Evolutionary conservation across 2,797 vertebrate species (phyloP), one percentile per base, ranked within the genome.

Genomic region (Clamator glandarius): DNA sequence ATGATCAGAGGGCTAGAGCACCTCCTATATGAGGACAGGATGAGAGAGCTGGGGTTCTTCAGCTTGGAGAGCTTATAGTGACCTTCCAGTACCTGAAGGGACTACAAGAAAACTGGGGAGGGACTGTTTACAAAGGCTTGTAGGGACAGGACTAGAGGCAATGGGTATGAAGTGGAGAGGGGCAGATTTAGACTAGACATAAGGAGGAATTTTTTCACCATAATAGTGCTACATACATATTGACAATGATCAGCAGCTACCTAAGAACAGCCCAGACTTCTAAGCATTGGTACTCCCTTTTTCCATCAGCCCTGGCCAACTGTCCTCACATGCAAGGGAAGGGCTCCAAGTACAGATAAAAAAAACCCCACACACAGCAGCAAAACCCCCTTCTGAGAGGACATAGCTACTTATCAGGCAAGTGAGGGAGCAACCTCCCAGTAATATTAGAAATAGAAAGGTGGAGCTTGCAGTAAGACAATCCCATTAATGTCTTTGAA

Each of bases 251-350:
- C 39, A 39, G 39, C 39, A 74, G 5, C 9, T 61, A 24, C 29
- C 15, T 3, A 19, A 44, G 6, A 0, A 31, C 15, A 18, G 5
- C 25, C 35, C 16, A 13, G 5, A 29, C 25, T 52, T 16, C 25
- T 21, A 36, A 39, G 24, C 8, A 26, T 16, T 42, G 36, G 31
- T 50, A 6, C 17, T 74, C 7, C 7, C 26, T 42, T 57, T 57
- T 63, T 26, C 54, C 24, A 57, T 39, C 44, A 28, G 31, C 61
- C 35, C 26, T 17, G 12, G 15, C n/a, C 66, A 5, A 24, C 8
- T 2, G 15, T 14, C 3, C 26, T 21, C 7, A 23, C 6, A 19
- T 2, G 3, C 6, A 29, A 48, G 26, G 14, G 23, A 48, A 69
- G 12, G 16, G 39, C 21, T 67, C 29, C 28, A 68, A 41, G 14